phyloP scores from a whole-genome alignment of 2,797 vertebrate species.

The Smutsia gigantea region DNA sequence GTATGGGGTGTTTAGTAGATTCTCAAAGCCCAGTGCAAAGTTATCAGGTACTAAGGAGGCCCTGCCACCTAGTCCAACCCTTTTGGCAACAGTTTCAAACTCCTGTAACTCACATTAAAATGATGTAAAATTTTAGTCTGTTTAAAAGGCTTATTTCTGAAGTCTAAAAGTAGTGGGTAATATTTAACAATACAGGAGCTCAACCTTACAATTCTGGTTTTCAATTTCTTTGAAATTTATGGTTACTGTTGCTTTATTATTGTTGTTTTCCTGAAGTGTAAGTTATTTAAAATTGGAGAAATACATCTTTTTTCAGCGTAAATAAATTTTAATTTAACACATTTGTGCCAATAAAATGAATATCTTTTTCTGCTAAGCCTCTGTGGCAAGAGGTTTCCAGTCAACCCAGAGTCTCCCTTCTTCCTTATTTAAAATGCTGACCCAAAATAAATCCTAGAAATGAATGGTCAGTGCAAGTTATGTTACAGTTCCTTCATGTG shows the following conservation, averaged over 20 bases:
- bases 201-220: neutral
- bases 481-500: fast-evolving
- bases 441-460: neutral
- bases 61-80: neutral
- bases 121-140: neutral
- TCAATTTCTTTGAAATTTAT: neutral
- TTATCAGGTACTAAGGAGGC: neutral
- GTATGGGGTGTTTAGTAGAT: too few species aligned
- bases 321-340: neutral
- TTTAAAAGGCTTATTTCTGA: neutral
- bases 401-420: neutral
- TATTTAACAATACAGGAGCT: neutral
- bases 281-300: neutral
- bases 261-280: neutral
- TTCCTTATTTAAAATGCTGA: neutral
- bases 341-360: neutral
- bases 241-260: neutral
- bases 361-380: neutral
- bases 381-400: neutral
- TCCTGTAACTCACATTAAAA: neutral
- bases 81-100: neutral
- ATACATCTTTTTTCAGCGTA: neutral
- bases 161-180: neutral
- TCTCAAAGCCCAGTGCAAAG: neutral
- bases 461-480: neutral